Percentiles rank a stretch among this genome's conserved stretches.
Conservation (phyloP, 2,888 invertebrate species). For the Eupithecia insigniata region DNA sequence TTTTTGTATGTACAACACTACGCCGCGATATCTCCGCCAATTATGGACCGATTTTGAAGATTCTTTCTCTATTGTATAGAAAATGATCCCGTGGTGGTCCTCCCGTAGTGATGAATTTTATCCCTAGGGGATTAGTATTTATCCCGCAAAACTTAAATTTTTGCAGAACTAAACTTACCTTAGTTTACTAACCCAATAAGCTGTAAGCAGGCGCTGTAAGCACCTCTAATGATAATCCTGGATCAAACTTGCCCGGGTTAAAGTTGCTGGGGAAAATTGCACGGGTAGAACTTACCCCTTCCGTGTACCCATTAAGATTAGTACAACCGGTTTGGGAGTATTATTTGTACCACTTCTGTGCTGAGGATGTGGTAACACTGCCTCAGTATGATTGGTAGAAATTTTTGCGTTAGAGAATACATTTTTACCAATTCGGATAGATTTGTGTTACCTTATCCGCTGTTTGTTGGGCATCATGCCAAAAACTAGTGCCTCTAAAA, state of each 20-base stretch:
- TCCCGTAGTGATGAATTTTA: too few species aligned
- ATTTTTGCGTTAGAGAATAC: not conserved
- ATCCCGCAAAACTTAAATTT: too few species aligned
- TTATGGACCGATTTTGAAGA: too few species aligned
- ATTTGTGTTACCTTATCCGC: not conserved
- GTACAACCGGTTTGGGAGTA: not conserved
- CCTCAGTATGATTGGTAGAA: not conserved
- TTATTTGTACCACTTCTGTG: not conserved
- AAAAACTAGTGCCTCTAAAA: not conserved
- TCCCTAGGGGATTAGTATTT: too few species aligned
- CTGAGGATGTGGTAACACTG: constrained; percentile 5
- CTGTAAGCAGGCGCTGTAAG: constrained; percentile 12
- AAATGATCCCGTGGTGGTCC: too few species aligned
- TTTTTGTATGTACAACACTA: too few species aligned
- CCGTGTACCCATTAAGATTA: constrained; percentile 27
- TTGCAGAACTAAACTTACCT: constrained; percentile 8
- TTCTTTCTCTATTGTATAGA: too few species aligned
- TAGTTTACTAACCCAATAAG: constrained; percentile 18
- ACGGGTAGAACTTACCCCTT: constrained; percentile 22
- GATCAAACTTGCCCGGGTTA: constrained; percentile 27
- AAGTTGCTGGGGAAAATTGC: constrained; percentile 22
- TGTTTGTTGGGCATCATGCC: not conserved
- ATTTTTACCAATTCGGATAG: not conserved
- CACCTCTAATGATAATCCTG: constrained; percentile 26
- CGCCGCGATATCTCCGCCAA: too few species aligned